Conservation (phyloP, 2,797 vertebrate genomes). For the Hyperoplus immaculatus region DNA sequence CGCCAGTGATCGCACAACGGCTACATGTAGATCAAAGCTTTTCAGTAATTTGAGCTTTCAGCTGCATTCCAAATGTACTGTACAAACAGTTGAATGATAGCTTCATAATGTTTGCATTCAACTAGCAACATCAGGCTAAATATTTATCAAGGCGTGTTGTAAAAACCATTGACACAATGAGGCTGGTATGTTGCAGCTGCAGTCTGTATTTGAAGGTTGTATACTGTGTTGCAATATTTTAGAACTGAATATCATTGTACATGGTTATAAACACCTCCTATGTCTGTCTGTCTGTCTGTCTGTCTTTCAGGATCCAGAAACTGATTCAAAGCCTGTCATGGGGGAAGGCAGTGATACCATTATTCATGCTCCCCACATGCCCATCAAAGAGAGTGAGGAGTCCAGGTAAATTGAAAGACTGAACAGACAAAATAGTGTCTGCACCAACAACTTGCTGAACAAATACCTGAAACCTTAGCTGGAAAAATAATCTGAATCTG, state of each 20-base stretch:
- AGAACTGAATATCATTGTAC: too few relatives aligned
- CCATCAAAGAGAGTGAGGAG: conserved; percentile 57
- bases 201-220: not conserved
- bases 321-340: conserved; percentile 28
- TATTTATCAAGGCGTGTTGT: not conserved
- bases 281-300: not conserved
- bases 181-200: not conserved
- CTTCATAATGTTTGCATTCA: not conserved
- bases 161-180: not conserved
- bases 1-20: not conserved
- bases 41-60: too few relatives aligned
- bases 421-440: not conserved
- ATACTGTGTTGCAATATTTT: not conserved
- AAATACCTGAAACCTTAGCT: not conserved
- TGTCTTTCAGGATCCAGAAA: conserved; percentile 71
- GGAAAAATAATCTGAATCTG: not conserved
- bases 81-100: too few relatives aligned
- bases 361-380: conserved; percentile 33
- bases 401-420: conserved; percentile 69
- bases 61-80: too few relatives aligned
- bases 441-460: not conserved
- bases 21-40: too few relatives aligned
- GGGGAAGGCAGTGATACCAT: conserved; percentile 16
- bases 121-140: conserved; percentile 6
- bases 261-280: not conserved